Percentiles rank a stretch among this genome's conserved stretches.
Evolutionary conservation across 2,113 vertebrate species (phyloP).

Genomic region (Cebus imitator): DNA sequence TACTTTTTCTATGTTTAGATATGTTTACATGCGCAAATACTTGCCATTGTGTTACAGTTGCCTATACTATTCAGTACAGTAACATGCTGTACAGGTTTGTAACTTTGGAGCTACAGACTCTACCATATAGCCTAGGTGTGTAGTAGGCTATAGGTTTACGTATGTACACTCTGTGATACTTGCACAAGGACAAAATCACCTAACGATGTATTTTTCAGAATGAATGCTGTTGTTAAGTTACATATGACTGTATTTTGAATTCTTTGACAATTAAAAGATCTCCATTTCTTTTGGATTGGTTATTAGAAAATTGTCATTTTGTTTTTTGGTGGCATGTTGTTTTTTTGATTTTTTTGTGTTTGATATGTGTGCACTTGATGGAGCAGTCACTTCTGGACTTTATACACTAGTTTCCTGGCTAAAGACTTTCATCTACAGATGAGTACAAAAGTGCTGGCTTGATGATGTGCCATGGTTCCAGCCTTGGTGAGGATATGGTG

Average conservation of each 20-base stretch:
- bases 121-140: not conserved
- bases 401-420: not conserved
- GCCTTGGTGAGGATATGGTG: not conserved
- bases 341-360: not conserved
- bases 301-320: not conserved
- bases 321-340: not conserved
- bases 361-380: not conserved
- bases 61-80: not conserved
- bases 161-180: not conserved
- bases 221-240: not conserved
- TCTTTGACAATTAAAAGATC: not conserved
- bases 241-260: not conserved
- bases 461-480: not conserved
- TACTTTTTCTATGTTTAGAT: not conserved
- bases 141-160: not conserved
- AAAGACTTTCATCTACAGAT: not conserved
- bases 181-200: not conserved
- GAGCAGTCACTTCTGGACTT: not conserved
- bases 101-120: not conserved
- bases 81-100: not conserved
- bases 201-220: not conserved
- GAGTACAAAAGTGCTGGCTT: not conserved
- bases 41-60: not conserved
- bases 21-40: not conserved
- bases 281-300: not conserved